Conservation (phyloP, 1,140 invertebrate genomes). For the Alviniconcha marisindica region DNA sequence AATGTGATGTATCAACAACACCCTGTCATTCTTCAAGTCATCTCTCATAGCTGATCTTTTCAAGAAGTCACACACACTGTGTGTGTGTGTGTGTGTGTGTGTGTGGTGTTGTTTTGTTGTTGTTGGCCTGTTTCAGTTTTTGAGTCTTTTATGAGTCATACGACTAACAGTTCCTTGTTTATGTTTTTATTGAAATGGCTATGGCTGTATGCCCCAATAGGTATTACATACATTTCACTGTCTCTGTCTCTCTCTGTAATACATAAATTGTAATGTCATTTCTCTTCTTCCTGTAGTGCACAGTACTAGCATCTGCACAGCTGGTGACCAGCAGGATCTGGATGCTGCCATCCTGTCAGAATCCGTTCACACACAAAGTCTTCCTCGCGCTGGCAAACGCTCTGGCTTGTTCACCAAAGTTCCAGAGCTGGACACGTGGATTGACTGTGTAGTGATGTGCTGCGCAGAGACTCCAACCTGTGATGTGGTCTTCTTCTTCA, state of each 20-base stretch:
- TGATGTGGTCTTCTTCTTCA: slow-evolving; percentile 87
- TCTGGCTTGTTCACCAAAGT: slow-evolving; percentile 75
- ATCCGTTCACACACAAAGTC: background rate
- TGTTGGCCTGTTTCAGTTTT: no score
- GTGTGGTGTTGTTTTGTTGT: no score
- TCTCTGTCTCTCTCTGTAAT: background rate
- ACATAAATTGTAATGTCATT: background rate
- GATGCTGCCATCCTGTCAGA: background rate
- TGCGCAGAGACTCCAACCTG: slow-evolving; percentile 82
- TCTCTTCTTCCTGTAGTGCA: background rate
- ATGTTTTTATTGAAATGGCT: no score
- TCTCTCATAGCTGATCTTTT: no score
- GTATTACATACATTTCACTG: background rate
- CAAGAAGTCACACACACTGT: no score
- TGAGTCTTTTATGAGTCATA: no score
- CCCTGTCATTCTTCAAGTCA: no score
- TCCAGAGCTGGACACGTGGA: slow-evolving; percentile 77
- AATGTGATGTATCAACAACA: no score
- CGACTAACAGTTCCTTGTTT: no score
- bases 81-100: no score
- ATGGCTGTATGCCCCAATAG: no score
- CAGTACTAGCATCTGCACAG: background rate
- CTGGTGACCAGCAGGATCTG: background rate
- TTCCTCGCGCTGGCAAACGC: slow-evolving; percentile 46
- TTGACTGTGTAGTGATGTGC: slow-evolving; percentile 84